Evolutionary conservation across 2,113 vertebrate genomes (phyloP).

Genomic region (Syngnathus floridae): DNA sequence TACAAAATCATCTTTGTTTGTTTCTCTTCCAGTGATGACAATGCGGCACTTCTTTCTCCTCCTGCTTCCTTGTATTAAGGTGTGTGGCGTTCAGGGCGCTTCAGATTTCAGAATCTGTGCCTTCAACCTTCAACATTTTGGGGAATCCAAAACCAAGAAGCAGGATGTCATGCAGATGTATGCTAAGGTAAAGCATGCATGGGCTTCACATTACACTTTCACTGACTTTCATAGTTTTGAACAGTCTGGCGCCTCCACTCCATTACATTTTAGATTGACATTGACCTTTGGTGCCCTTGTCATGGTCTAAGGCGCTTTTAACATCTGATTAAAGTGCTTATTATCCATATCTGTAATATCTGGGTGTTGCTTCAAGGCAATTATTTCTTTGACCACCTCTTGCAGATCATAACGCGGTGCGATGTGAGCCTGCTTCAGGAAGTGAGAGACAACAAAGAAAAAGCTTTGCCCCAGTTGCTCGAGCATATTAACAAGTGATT

Average conservation of each 20-base stretch:
- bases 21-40: conserved; percentile 6
- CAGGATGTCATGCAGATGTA: conserved; percentile 49
- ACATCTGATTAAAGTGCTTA: neutral
- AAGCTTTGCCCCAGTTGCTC: conserved; percentile 52
- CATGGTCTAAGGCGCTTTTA: neutral
- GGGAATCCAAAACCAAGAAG: conserved; percentile 65
- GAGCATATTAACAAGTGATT: conserved; percentile 52
- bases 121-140: conserved; percentile 69
- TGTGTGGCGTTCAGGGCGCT: conserved; percentile 1
- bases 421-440: conserved; percentile 71
- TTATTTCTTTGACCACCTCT: conserved; percentile 1
- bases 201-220: too few species aligned
- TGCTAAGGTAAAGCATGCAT: conserved; percentile 44
- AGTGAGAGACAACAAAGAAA: conserved; percentile 63
- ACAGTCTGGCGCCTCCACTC: too few species aligned
- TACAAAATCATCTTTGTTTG: neutral
- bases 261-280: too few species aligned
- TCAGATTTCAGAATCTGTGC: conserved; percentile 60
- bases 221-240: too few species aligned
- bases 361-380: neutral
- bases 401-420: conserved; percentile 68
- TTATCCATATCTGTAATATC: neutral
- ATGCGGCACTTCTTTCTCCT: conserved; percentile 47
- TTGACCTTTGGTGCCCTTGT: too few species aligned
- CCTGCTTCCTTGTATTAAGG: conserved; percentile 30